Conservation (phyloP, 1,140 invertebrate genomes). For the Anastrepha obliqua region DNA sequence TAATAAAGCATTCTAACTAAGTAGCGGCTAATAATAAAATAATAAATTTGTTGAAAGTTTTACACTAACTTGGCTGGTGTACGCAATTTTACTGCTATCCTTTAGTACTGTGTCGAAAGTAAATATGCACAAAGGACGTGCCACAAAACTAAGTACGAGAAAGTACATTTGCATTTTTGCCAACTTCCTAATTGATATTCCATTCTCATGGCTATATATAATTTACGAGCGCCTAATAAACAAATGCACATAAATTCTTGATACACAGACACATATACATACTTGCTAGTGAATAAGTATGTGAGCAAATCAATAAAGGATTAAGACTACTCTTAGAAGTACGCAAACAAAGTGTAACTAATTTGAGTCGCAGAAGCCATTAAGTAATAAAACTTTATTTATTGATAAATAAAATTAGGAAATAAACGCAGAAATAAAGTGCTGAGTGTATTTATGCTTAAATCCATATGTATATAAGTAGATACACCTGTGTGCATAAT, state of each 20-base stretch:
- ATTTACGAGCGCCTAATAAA: constrained; percentile 48
- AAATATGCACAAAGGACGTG: background rate
- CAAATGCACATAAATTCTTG: background rate
- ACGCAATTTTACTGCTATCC: background rate
- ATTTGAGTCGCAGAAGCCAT: constrained; percentile 7
- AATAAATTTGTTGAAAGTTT: constrained; percentile 42
- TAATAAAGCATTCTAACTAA: constrained; percentile 4
- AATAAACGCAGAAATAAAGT: constrained; percentile 22
- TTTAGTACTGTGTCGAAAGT: background rate
- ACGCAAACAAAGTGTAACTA: constrained; percentile 33
- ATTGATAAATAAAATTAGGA: constrained; percentile 10
- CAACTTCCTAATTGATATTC: constrained; percentile 49
- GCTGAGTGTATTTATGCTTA: background rate
- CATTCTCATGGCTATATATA: background rate
- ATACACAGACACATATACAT: background rate
- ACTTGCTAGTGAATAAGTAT: background rate
- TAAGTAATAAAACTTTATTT: constrained; percentile 45
- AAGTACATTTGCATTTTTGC: constrained; percentile 38
- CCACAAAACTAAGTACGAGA: constrained; percentile 7
- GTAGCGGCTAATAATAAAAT: constrained; percentile 25
- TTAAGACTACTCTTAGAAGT: constrained; percentile 27
- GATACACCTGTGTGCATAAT: too few species aligned
- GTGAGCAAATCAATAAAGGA: constrained; percentile 29
- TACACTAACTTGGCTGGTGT: background rate
- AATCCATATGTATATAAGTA: background rate